Conservation (phyloP, 2,797 vertebrate genomes). For the Sebastolobus alascanus region DNA sequence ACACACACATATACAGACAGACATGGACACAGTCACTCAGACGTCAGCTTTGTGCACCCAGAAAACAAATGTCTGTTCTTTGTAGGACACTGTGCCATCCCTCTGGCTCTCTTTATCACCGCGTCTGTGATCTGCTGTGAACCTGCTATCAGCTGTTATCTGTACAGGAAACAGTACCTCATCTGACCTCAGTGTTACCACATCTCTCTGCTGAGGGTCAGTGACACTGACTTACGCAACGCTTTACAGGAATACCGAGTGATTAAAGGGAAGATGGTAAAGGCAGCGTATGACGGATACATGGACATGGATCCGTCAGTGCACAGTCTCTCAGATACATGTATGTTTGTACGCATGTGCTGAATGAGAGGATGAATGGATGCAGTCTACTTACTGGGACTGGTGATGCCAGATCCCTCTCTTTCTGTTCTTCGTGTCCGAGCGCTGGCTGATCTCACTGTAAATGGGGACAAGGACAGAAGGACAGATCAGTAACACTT, state of each 20-base stretch:
- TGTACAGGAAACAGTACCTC: constrained; percentile 22
- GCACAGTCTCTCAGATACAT: neutral
- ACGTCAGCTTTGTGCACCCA: constrained; percentile 1
- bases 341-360: neutral
- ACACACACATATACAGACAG: neutral
- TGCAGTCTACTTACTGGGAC: constrained; percentile 75
- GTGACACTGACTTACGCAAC: constrained; percentile 10
- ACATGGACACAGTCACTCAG: neutral
- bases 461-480: constrained; percentile 24
- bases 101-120: constrained; percentile 2
- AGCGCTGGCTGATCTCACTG: constrained; percentile 73
- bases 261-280: neutral
- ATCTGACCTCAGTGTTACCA: constrained; percentile 1
- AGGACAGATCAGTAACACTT: constrained; percentile 11
- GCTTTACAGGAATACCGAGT: constrained; percentile 20
- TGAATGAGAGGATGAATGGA: neutral
- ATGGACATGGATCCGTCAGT: neutral
- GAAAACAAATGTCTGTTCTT: neutral
- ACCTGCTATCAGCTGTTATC: constrained; percentile 39
- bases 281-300: no score
- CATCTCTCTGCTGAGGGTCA: constrained; percentile 29
- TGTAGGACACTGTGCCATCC: neutral
- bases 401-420: constrained; percentile 71
- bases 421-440: constrained; percentile 73
- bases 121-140: constrained; percentile 15